Base-by-base conservation (phyloP, 2,888 invertebrate genomes). In the Megaustenia siamemsis region DNA sequence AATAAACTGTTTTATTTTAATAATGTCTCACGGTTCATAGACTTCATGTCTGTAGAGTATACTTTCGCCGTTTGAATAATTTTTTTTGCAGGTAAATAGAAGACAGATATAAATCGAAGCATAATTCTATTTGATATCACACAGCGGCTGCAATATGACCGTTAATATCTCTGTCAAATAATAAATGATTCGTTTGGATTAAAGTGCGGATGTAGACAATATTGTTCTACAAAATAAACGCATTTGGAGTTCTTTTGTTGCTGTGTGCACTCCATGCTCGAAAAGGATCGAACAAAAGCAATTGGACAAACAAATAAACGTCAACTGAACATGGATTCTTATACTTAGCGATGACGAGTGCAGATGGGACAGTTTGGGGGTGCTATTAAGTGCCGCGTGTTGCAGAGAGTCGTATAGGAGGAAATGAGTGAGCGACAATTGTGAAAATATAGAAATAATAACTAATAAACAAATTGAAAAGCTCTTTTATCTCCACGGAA, bases 1-100 rank as follows among this genome's bases (percentile, higher is more conserved):
- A 56, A 60, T 56, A 40, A 38, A 38, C 28, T 63, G 78, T 78
- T 78, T 28, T 78, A 35, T 78, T 78, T 56, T 63, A 28, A 63
- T 60, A 63, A 63, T 43, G 43, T 78, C 43, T 43, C 60, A 78
- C 40, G 66, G 78, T 32, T 40, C 32, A 40, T 78, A 66, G 45
- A n/a, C 32, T 45, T n/a, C 15, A 75, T 43, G 82, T 76, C 53
- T 32, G 32, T 45, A 18, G 8, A 40, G 43, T 53, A 49, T 83
- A 28, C 45, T 82, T 43, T 75, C 38, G 12, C 66, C 38, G 15
- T 49, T 49, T 49, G 35, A 32, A 49, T 4, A 28, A 5, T 28
- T 2, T 69, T 69, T 49, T 73, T 73, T 73, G 49, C 49, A 49
- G 73, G 49, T 49, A 73, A 18, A 49, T 49, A 2, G 5, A 49